These are phyloP conservation scores for Temnothorax longispinosus DNA, from an alignment of 1,140 invertebrate species.

Conservation along the genomic window DNA sequence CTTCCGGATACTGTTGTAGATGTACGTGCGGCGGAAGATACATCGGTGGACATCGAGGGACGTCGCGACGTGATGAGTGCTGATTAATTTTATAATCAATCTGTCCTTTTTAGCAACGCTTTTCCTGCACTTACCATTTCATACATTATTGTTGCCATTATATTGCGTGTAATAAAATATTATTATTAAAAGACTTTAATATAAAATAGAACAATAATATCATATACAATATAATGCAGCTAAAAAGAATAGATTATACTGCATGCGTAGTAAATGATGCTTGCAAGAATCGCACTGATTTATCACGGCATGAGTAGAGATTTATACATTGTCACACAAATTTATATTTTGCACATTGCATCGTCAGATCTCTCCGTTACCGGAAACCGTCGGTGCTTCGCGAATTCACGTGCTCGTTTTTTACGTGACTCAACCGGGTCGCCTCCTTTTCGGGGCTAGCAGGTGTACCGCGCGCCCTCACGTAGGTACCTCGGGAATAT, in stretches of 20 bases:
- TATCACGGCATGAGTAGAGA: background rate
- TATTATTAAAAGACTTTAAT: background rate
- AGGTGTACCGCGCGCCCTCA: slow-evolving; percentile 63
- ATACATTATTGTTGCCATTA: background rate
- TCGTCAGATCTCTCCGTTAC: background rate
- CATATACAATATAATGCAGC: background rate
- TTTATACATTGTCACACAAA: background rate
- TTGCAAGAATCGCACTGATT: background rate
- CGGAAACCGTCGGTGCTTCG: background rate
- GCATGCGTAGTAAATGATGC: background rate
- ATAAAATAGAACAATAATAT: background rate
- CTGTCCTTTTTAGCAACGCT: background rate
- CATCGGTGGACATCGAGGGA: background rate
- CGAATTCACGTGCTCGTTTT: background rate
- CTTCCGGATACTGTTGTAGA: background rate
- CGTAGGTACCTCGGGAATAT: slow-evolving; percentile 68
- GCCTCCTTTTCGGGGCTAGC: slow-evolving; percentile 27
- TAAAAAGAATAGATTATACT: background rate
- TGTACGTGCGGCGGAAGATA: background rate
- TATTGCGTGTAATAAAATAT: background rate
- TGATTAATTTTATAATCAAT: background rate
- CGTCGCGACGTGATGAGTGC: background rate
- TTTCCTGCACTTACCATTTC: background rate
- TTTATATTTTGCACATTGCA: background rate
- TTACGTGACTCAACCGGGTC: background rate